Base-by-base conservation (phyloP, 1,140 invertebrate genomes). In the Streblospio benedicti region DNA sequence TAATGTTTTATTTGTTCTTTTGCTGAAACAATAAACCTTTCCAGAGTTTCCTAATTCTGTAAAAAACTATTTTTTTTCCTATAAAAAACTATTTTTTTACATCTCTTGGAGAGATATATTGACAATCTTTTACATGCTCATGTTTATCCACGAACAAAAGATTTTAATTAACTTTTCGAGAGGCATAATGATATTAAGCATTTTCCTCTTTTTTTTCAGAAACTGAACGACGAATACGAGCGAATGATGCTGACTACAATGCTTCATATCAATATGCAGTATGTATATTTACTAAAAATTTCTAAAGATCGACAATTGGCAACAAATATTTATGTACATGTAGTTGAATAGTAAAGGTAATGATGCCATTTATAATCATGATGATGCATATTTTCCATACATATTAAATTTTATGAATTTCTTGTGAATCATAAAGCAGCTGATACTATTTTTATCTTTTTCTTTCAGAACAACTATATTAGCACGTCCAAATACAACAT, bases 251-350 rank as follows among this genome's bases (percentile, higher is more conserved):
- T 74, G 85, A 87, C 73, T 95, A 87, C 79, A 99, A 98, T 83
- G 84, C 87, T 70, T 87, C 93, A 80, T 97, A 96, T 82, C 88
- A 91, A 79, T 99, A 98, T 85, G 93, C 95, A 69, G 94, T 97
- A 86, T 91, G 90, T 70, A 47, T 41, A 49, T 18, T 16, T 31
- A 44, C 49, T 56, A 28, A 27, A 2, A 27, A 38, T 32, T 52
- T 56, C 44, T 14, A 50, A 18, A 32, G 23, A 56, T 38, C 25
- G 12, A 49, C 6, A 9, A 16, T 49, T 23, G 12, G 20, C 45
- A 9, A 6, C 9, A 18, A 49, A 49, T 25, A 49, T 6, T 49
- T n/a, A n/a, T n/a, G n/a, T 9, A 49, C 20, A 12, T 9, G 20
- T 12, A 6, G 45, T 49, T 27, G 25, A 9, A 49, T 9, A 25